Evolutionary conservation across 30 jellyfish, hydroid and myxozoan species (phyloP), one percentile per base, ranked within the genome.

Genomic region (Aurelia sp.): DNA sequence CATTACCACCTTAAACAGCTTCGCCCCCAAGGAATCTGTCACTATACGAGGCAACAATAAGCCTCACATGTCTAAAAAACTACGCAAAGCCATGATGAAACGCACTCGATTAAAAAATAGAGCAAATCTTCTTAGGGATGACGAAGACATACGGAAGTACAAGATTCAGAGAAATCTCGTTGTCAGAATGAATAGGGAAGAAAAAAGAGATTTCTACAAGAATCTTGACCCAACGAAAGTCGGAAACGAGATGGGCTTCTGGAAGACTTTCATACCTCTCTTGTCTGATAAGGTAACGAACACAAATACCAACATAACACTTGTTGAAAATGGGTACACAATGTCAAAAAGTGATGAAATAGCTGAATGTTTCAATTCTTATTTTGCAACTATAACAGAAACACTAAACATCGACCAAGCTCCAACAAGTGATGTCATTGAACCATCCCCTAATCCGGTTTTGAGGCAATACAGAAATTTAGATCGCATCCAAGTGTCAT

Each of bases 21-120:
- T 47, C 55, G 85, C 66, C 13, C 72, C 85, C 20, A 74, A 18
- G 16, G 23, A 47, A 53, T 47, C 85, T 55, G 57, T 53, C 22
- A n/a, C 53, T 37, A 50, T 47, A n/a, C 51, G 85, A 23, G 72
- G 73, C 12, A 74, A 74, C 52, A 74, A 74, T 51, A 74, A 47
- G 73, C 85, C 85, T 48, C 85, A 74, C 20, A 53, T 74, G 48
- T 53, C 71, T 15, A 72, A 72, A 41, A 21, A 72, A 44, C 15
- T 72, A 48, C 22, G 87, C 33, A 76, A 57, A 11, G 87, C 87
- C 13, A 76, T 60, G 3, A 27, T 27, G 33, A 27, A 27, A 2
- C 55, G 2, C 79, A 30, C 22, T 20, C 57, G 76, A 51, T 40
- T 76, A 60, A 76, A 57, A 76, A 4, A 76, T 18, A 20, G 17